Conservation (phyloP, 2,888 invertebrate species). For the Drosophila conformis region DNA sequence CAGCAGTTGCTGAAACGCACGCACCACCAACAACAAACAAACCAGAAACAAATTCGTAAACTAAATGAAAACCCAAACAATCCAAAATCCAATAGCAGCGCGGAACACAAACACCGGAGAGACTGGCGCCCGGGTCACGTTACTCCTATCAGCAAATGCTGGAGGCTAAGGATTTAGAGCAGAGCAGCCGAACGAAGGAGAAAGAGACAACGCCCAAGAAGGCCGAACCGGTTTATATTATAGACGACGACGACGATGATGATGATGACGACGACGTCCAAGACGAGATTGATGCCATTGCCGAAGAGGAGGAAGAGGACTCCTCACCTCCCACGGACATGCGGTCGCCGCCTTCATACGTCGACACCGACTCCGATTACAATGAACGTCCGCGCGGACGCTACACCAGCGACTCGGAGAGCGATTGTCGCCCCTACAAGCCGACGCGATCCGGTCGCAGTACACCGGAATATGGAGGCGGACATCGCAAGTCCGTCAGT, state of each 20-base stretch:
- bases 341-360: constrained; percentile 69
- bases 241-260: constrained; percentile 76
- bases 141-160: constrained; percentile 79
- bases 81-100: constrained; percentile 74
- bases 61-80: constrained; percentile 57
- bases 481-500: constrained; percentile 84
- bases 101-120: constrained; percentile 71
- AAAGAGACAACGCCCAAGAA: constrained; percentile 54
- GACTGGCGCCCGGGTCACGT: constrained; percentile 61
- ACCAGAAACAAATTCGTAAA: constrained; percentile 27
- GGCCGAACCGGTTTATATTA: constrained; percentile 80
- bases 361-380: constrained; percentile 79
- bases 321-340: constrained; percentile 63
- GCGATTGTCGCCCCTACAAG: constrained; percentile 73
- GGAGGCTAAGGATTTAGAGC: constrained; percentile 56
- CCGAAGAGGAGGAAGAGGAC: constrained; percentile 48
- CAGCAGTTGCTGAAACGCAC: constrained; percentile 41
- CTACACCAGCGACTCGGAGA: constrained; percentile 83
- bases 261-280: constrained; percentile 49
- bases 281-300: constrained; percentile 57
- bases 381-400: constrained; percentile 71
- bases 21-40: constrained; percentile 31
- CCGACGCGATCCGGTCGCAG: constrained; percentile 81
- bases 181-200: constrained; percentile 18
- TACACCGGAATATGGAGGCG: constrained; percentile 77